Percentiles rank a stretch among this genome's conserved stretches.
Evolutionary conservation across 2,797 vertebrate species (phyloP).

Genomic region (Valencia hispanica): DNA sequence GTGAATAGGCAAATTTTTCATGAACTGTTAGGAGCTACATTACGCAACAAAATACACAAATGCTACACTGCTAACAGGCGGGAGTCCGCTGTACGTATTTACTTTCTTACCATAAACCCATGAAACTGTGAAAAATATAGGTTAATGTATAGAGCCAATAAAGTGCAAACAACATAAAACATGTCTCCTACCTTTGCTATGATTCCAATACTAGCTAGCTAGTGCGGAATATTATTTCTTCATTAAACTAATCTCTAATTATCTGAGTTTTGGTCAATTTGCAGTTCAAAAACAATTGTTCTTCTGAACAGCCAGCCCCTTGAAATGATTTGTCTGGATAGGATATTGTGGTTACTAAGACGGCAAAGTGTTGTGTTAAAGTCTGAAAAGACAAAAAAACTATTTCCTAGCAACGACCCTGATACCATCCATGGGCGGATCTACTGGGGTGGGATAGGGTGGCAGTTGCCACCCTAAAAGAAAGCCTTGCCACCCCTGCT

Average conservation of each 20-base stretch:
- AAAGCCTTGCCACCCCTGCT: no score
- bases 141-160: neutral
- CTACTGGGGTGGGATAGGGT: no score
- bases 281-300: neutral
- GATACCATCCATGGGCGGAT: no score
- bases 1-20: neutral
- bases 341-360: constrained; percentile 4
- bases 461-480: no score
- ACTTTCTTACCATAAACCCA: neutral
- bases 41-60: neutral
- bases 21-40: neutral
- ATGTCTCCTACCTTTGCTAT: neutral
- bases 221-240: neutral
- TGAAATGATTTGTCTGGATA: neutral
- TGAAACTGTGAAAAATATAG: neutral
- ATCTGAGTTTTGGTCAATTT: neutral
- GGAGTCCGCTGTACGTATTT: no score
- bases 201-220: neutral
- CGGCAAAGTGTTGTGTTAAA: neutral
- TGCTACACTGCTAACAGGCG: neutral
- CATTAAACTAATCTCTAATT: neutral
- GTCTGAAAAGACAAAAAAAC: neutral
- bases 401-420: neutral
- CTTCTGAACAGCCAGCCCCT: neutral
- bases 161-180: neutral